Evolutionary conservation across 1,140 invertebrate species (phyloP), one percentile per base, ranked within the genome.

Genomic region (Mercenaria mercenaria): DNA sequence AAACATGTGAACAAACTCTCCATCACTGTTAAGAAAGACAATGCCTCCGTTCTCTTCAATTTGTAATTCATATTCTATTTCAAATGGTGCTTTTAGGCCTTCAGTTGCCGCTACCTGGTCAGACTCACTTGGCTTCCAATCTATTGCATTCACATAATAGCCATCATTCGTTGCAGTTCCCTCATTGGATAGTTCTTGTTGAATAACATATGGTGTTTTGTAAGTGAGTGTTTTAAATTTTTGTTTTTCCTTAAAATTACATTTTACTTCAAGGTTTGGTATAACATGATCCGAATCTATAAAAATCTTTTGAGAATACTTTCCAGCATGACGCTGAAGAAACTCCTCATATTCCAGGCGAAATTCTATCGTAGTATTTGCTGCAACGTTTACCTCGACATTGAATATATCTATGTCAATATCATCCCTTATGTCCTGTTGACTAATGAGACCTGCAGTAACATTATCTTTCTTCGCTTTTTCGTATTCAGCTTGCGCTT

Each of bases 31-130:
- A 4, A 80, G 47, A 41, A 37, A 72, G 1, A 80, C 39, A 13
- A 52, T 47, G 0, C 76, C 76, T 26, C 41, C 76, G 26, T 52
- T 37, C 2, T 50, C 29, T 52, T 80, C n/a, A 0, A 39, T 23
- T 52, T n/a, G n/a, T 23, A 80, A 20, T 50, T 80, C 76, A 34
- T 80, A 80, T 15, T 52, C 41, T 18, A 80, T 29, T 39, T 39
- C 41, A 32, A 80, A 80, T 18, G 41, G 41, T 18, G 8, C 29
- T 32, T 32, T n/a, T 11, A 52, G 50, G 11, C 18, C 56, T 6
- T 59, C 26, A 59, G 13, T 29, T 47, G 76, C 34, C n/a, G 18
- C 10, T 20, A 23, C 41, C 29, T 80, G 76, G 18, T 23, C 43
- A 11, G 47, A 13, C 23, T n/a, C 32, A n/a, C 50, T 43, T n/a